A percentile compares a stretch with the other conserved stretches of the same genome.
phyloP scores from a whole-genome alignment of 1,140 invertebrate species.

The Drosophila chauvacae region DNA sequence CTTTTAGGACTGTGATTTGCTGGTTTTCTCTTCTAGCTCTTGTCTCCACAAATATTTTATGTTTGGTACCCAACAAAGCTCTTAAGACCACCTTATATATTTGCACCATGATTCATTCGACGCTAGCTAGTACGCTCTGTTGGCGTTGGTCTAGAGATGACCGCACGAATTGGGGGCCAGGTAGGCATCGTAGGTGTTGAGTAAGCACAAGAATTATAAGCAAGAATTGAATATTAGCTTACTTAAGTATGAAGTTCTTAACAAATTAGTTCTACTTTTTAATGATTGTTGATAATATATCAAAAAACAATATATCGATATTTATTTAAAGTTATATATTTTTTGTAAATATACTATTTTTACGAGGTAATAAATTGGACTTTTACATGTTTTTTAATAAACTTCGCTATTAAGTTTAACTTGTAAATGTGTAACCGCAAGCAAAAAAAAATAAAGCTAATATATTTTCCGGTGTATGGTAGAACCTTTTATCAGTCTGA shows the following conservation, averaged over 20 bases:
- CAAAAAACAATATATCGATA: too few species aligned
- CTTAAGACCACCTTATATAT: not conserved
- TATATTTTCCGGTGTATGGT: not conserved
- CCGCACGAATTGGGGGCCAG: conserved; percentile 43
- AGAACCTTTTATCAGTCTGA: not conserved
- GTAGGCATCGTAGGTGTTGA: conserved; percentile 13
- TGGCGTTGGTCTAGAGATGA: conserved; percentile 45
- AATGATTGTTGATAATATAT: too few species aligned
- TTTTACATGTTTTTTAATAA: not conserved
- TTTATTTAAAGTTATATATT: too few species aligned
- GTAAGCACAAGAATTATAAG: not conserved
- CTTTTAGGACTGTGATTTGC: not conserved
- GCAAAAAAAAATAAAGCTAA: not conserved
- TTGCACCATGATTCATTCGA: conserved; percentile 49
- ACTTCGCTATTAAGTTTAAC: too few species aligned
- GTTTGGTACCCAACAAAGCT: not conserved
- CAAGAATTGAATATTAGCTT: not conserved
- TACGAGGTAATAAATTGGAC: not conserved
- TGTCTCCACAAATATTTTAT: not conserved
- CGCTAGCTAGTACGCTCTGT: conserved; percentile 43
- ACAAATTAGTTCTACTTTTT: too few species aligned
- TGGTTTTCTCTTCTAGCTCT: not conserved
- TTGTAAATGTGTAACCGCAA: not conserved
- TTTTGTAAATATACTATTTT: not conserved
- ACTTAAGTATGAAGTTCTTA: too few species aligned